Evolutionary conservation across 2,797 vertebrate species (phyloP).

Genomic region (Premnoplex brunnescens): DNA sequence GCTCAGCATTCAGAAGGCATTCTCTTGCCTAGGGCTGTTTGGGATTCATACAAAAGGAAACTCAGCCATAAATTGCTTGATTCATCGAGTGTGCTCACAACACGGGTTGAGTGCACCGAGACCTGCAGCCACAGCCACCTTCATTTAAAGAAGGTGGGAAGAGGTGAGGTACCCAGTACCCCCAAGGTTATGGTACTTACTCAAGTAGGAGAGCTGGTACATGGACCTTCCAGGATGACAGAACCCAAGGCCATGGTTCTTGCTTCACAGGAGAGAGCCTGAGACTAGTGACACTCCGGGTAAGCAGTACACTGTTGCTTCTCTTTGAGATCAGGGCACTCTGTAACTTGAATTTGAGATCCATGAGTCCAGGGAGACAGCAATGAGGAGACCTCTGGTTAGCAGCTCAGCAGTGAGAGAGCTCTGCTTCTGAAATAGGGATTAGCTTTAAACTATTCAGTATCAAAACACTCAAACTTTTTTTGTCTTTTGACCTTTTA

Average conservation of each 20-base stretch:
- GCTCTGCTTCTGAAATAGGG: not conserved
- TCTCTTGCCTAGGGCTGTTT: not conserved
- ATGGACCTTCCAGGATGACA: not conserved
- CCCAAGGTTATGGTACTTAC: not conserved
- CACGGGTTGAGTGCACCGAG: fast-evolving
- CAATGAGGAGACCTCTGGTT: not conserved
- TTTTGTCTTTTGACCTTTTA: constrained; percentile 10
- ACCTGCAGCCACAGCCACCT: not conserved
- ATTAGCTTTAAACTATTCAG: not conserved
- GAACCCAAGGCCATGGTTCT: not conserved
- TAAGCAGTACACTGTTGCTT: not conserved
- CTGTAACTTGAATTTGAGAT: not conserved
- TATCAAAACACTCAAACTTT: not conserved
- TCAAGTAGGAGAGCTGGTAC: not conserved
- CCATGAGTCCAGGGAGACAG: not conserved
- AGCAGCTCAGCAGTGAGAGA: not conserved
- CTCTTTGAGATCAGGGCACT: fast-evolving
- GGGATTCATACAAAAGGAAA: not conserved
- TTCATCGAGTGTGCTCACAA: not conserved
- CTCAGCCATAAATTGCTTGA: not conserved
- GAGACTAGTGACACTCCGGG: not conserved
- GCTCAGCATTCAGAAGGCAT: not conserved
- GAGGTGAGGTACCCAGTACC: fast-evolving
- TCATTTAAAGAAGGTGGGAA: not conserved
- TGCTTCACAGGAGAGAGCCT: not conserved